A percentile compares a stretch with the other conserved stretches of the same genome.
These are phyloP conservation scores for Cheiracanthium punctorium DNA, from an alignment of 2,888 invertebrate species.

Conservation along the genomic window DNA sequence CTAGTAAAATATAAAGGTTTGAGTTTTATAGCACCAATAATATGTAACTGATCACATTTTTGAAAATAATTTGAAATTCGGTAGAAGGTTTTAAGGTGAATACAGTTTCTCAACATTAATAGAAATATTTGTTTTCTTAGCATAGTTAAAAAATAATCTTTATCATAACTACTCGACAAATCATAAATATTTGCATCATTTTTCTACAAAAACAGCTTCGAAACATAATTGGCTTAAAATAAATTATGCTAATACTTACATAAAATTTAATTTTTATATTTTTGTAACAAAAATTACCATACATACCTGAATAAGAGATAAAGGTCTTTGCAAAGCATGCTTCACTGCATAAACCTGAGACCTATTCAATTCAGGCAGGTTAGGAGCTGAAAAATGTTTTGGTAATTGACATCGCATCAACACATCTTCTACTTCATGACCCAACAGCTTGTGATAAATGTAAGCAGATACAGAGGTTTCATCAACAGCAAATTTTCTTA, in stretches of 20 bases:
- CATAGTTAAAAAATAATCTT: too few species aligned
- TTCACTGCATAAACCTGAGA: slow-evolving; percentile 99
- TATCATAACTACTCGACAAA: too few species aligned
- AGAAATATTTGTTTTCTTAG: too few species aligned
- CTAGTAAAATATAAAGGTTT: too few species aligned
- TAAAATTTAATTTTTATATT: background rate
- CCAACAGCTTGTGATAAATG: slow-evolving; percentile 96
- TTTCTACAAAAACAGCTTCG: too few species aligned
- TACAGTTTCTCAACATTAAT: too few species aligned
- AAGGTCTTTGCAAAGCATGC: slow-evolving; percentile 95
- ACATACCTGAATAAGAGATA: slow-evolving; percentile 93
- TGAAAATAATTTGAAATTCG: too few species aligned
- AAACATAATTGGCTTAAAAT: too few species aligned
- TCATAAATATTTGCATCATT: too few species aligned
- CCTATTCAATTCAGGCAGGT: slow-evolving; percentile 97
- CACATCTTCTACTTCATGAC: slow-evolving; percentile 95
- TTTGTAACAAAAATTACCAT: slow-evolving; percentile 4
- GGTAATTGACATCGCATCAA: slow-evolving; percentile 93
- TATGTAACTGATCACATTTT: too few species aligned
- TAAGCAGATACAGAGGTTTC: slow-evolving; percentile 97
- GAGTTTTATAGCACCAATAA: too few species aligned
- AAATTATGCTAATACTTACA: background rate
- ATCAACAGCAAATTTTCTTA: slow-evolving; percentile 96
- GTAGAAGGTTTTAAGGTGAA: too few species aligned
- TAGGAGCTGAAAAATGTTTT: slow-evolving; percentile 97